Evolutionary conservation across 2,113 vertebrate species (phyloP).

Genomic region (Phyllostomus discolor): DNA sequence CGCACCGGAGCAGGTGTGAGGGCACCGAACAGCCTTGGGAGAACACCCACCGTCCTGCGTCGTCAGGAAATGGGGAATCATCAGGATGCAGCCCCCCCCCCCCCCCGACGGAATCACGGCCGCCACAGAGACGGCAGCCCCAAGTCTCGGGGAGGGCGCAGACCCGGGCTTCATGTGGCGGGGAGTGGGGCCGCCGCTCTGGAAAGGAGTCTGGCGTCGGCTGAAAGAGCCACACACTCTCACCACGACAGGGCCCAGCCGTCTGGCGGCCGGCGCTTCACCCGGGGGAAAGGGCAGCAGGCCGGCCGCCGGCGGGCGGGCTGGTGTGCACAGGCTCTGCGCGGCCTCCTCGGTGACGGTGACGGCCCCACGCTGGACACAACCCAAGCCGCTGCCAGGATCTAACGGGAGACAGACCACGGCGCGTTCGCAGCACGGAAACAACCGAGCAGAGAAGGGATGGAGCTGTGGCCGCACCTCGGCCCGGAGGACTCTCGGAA

Average conservation of each 20-base stretch:
- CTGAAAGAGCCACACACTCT: background rate
- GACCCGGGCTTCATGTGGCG: accelerated
- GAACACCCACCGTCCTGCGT: background rate
- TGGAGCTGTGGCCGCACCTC: accelerated
- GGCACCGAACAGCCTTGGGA: background rate
- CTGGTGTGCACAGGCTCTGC: accelerated
- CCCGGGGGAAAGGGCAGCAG: background rate
- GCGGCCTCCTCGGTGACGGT: background rate
- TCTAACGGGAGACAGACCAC: accelerated
- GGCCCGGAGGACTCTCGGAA: background rate
- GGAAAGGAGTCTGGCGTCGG: background rate
- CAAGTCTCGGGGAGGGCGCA: accelerated
- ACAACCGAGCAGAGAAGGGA: background rate
- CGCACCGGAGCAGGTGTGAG: background rate
- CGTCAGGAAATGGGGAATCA: background rate
- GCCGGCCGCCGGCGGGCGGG: background rate
- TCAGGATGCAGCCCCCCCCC: accelerated
- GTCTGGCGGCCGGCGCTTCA: accelerated
- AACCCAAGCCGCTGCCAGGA: background rate
- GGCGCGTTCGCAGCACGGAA: accelerated
- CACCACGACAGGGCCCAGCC: background rate
- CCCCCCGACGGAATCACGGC: accelerated
- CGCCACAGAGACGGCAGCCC: accelerated
- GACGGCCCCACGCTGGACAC: background rate
- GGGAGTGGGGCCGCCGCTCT: background rate